Evolutionary conservation across 2,888 invertebrate species (phyloP), one percentile per base, ranked within the genome.

Genomic region (Epistrophe grossulariae): DNA sequence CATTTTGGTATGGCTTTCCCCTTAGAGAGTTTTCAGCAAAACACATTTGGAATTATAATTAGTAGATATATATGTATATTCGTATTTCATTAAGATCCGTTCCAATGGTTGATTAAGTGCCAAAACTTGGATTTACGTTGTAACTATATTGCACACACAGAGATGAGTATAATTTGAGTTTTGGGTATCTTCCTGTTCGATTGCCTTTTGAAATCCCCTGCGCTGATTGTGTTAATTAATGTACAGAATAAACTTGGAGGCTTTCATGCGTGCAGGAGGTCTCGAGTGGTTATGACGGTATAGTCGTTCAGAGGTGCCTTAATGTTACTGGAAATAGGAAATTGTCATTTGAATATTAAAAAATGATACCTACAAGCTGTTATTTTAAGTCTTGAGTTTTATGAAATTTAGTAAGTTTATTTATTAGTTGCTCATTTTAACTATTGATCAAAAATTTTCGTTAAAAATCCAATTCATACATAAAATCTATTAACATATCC

Each of bases 1-100:
- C 43, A 17, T 71, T 71, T 62, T 59, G 17, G 35, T 19, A 57
- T 19, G 43, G 24, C 24, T 31, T 71, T 8, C 59, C 60, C 78
- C 40, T 24, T 45, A 59, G 81, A 74, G 78, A 70, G 11, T 62
- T 78, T 59, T 45, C 50, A 60, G 48, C 57, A 57, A 48, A 79
- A 60, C 79, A 70, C 62, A 71, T 50, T 15, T 66, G 11, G 87
- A 79, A 87, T 79, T 83, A 79, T 76, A 79, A 87, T 87, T 74
- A 83, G 79, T 52, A 48, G 64, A 15, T 31, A 4, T 31, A 5
- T 31, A 31, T 31, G 35, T 31, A n/a, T 9, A 19, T 9, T 9
- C 19, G n/a, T 40, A 35, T 31, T 0, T 31, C 31, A 24, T n/a
- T 48, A 11, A 60, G 72, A 60, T 40, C 40, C 57, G 24, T 45